These are phyloP conservation scores for Ahaetulla prasina DNA, from an alignment of 2,113 vertebrate species.

Conservation along the genomic window DNA sequence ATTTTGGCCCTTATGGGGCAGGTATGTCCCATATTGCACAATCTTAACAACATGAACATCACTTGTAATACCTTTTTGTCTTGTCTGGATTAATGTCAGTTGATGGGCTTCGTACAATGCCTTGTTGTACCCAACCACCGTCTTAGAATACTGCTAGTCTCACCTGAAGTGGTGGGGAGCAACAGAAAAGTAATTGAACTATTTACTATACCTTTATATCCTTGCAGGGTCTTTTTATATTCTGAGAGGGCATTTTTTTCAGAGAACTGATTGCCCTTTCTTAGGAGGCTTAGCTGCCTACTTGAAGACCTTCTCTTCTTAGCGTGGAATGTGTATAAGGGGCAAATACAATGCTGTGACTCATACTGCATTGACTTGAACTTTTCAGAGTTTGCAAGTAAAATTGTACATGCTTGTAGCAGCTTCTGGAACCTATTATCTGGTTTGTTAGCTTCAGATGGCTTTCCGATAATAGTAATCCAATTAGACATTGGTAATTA, in stretches of 20 bases:
- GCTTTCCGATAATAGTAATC: slow-evolving; percentile 76
- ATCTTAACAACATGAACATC: not conserved
- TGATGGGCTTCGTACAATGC: not conserved
- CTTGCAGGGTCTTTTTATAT: not conserved
- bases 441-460: slow-evolving; percentile 76
- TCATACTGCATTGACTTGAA: slow-evolving; percentile 70
- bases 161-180: not conserved
- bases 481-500: slow-evolving; percentile 73
- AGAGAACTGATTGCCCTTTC: not conserved
- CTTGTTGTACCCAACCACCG: not conserved
- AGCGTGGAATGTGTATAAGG: slow-evolving; percentile 46
- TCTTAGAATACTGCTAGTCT: not conserved
- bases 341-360: slow-evolving; percentile 61
- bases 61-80: not conserved
- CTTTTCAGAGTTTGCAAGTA: slow-evolving; percentile 62
- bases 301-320: not conserved
- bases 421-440: slow-evolving; percentile 79
- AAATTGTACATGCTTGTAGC: slow-evolving; percentile 70
- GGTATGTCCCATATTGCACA: not conserved
- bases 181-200: not conserved
- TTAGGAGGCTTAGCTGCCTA: not conserved
- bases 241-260: too few species aligned
- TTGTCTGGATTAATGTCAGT: not conserved
- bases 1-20: not conserved
- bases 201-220: too few species aligned